phyloP scores from a whole-genome alignment of 30 jellyfish, hydroid and myxozoan genomes.

The Nemopilema nomurai region DNA sequence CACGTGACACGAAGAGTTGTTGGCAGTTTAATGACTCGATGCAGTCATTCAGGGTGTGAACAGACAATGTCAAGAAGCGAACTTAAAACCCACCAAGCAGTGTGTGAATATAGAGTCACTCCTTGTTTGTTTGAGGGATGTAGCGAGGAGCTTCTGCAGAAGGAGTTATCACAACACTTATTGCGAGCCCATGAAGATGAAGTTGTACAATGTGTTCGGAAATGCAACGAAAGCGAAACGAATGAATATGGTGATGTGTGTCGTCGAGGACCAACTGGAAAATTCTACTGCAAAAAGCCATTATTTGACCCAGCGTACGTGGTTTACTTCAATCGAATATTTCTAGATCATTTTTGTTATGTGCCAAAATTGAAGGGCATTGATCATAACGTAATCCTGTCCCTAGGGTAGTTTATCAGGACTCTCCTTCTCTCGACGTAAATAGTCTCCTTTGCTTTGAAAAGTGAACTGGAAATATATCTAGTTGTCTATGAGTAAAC shows the following conservation, averaged over 20 bases:
- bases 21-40: background rate
- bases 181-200: background rate
- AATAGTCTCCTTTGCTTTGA: too few relatives aligned
- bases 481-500: too few relatives aligned
- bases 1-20: background rate
- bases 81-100: background rate
- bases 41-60: slow-evolving; percentile 3
- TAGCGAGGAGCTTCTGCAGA: background rate
- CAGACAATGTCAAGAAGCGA: background rate
- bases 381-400: too few relatives aligned
- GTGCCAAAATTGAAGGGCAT: too few relatives aligned
- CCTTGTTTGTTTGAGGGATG: background rate
- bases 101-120: background rate
- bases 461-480: too few relatives aligned
- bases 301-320: background rate
- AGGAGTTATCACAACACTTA: background rate
- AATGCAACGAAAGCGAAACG: background rate
- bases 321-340: background rate
- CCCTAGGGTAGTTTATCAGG: too few relatives aligned
- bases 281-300: background rate
- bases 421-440: too few relatives aligned
- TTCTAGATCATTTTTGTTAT: too few relatives aligned
- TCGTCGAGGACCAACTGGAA: background rate
- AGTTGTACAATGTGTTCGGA: background rate
- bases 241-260: background rate